Conservation (phyloP, 2,888 invertebrate genomes). For the Prosapia bicincta region DNA sequence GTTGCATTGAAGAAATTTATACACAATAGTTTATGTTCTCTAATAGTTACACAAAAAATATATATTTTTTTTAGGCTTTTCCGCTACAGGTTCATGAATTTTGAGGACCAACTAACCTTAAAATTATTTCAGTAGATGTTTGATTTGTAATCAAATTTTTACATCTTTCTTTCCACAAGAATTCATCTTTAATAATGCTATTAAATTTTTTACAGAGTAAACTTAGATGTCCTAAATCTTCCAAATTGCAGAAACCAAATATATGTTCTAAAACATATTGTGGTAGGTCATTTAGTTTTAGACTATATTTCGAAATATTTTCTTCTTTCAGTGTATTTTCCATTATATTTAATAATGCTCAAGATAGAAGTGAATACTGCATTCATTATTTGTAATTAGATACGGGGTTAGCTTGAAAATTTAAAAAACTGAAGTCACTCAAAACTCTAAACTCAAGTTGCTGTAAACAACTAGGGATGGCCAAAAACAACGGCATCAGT, state of each 20-base stretch:
- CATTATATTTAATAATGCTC: neutral
- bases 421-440: too few relatives aligned
- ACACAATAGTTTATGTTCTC: too few relatives aligned
- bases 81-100: too few relatives aligned
- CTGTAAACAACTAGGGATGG: too few relatives aligned
- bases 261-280: conserved; percentile 20
- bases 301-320: neutral
- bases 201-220: conserved; percentile 21
- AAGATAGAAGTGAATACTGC: neutral
- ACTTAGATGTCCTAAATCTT: conserved; percentile 15
- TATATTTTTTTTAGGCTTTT: too few relatives aligned
- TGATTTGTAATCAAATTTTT: neutral
- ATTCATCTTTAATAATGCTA: conserved; percentile 14
- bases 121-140: neutral
- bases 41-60: too few relatives aligned
- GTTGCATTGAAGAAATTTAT: too few relatives aligned
- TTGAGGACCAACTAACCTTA: neutral
- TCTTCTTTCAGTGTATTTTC: neutral
- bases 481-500: too few relatives aligned
- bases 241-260: conserved; percentile 17
- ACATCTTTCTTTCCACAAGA: conserved; percentile 11
- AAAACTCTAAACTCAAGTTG: too few relatives aligned
- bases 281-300: conserved; percentile 24
- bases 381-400: neutral
- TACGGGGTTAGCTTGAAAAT: too few relatives aligned